Evolutionary conservation across 64 coral and sea anemone genomes (phyloP), one percentile per base, ranked within the genome.

Genomic region (Montipora capricornis): DNA sequence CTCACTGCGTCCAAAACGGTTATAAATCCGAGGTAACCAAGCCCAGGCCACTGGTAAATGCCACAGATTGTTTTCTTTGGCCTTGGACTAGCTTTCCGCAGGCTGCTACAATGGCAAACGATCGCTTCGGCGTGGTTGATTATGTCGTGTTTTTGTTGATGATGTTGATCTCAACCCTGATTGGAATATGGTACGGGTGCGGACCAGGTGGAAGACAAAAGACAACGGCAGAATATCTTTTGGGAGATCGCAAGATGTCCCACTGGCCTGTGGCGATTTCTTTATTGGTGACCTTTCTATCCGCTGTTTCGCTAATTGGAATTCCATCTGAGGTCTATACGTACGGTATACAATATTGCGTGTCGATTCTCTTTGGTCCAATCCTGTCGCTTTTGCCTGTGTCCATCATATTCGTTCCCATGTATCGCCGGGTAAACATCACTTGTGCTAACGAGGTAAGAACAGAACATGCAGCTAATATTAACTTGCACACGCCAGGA

Each of bases 391-490:
- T 37, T 96, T 17, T 93, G 91, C 53, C 71, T 3, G 91, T 93
- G 6, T 87, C 95, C 9, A 19, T 93, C 15, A 58, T 96, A 11
- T 96, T 96, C 76, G 91, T 96, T 14, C 95, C 95, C 13, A 96
- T 96, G 91, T 96, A 93, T n/a, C 77, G 89, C 16, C 67, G 95
- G 0, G 83, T 93, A 14, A 93, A 93, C 73, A 83, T 96, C 12
- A 96, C 95, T 0, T 93, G 95, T 59, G 95, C 95, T 50, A 93
- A 96, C 59, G 95, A 96, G 95, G 95, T 96, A 20, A 90, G 90
- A 7, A 46, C 19, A 49, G 16, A 37, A 37, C 37, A 37, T 37
- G 37, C 37, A 37, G 37, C 37, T 37, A 37, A 37, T 37, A 37
- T 0, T 37, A 37, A 37, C 37, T 37, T 37, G 37, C 37, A 37